Base-by-base conservation (phyloP, 2,888 invertebrate species). In the Acanthosepion pharaonis region DNA sequence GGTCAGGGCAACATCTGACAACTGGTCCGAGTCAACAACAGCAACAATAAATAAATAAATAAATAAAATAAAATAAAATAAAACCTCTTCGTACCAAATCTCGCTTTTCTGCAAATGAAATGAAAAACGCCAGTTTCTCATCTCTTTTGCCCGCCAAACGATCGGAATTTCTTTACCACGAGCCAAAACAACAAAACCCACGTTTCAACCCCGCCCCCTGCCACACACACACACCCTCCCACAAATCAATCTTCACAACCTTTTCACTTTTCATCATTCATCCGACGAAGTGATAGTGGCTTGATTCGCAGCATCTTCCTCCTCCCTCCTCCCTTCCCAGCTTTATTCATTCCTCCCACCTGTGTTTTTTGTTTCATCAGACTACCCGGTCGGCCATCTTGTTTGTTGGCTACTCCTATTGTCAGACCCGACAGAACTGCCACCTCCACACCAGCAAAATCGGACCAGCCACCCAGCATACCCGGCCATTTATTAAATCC, bases 371-470 rank as follows among this genome's bases (percentile, higher is more conserved):
- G n/a, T n/a, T n/a, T n/a, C n/a, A n/a, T n/a, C n/a, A n/a, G 33
- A 18, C n/a, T n/a, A n/a, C 78, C n/a, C n/a, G n/a, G n/a, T 78
- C n/a, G n/a, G n/a, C 78, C 78, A 78, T 78, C 78, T 42, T 78
- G 78, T 78, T 78, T 78, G n/a, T 78, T 78, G 78, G n/a, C n/a
- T 78, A 18, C n/a, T 78, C n/a, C 78, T 78, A 78, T 78, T 78
- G 78, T 78, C 15, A 78, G n/a, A 15, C 1, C 6, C 11, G 15
- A 4, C 15, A 11, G 8, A 78, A 78, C n/a, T 0, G 15, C 18
- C n/a, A 33, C n/a, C n/a, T 8, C 64, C 11, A 78, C 78, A 11
- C n/a, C 3, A 0, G 4, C 11, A 5, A 2, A n/a, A 6, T n/a
- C 18, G 78, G 59, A 23, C 59, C 59, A 23, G 33, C n/a, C 78